phyloP scores from a whole-genome alignment of 1,140 invertebrate species.

The Zeugodacus cucurbitae region DNA sequence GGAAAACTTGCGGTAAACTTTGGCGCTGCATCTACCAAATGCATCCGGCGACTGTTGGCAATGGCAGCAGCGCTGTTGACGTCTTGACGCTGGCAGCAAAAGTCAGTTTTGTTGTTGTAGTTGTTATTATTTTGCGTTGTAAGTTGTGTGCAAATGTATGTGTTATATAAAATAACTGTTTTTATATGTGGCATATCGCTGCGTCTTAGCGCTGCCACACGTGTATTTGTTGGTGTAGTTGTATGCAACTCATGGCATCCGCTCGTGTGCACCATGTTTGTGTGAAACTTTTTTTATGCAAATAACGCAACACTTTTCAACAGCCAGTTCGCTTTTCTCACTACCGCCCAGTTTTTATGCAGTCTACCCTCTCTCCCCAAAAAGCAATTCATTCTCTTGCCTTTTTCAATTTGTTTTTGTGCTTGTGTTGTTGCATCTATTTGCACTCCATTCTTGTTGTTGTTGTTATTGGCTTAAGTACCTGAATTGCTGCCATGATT shows the following conservation, averaged over 20 bases:
- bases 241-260: background rate
- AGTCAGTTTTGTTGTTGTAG: background rate
- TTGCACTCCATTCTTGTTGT: background rate
- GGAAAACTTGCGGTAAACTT: slow-evolving; percentile 33
- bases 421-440: background rate
- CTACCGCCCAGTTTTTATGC: too few species aligned
- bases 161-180: background rate
- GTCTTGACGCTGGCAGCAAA: background rate
- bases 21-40: slow-evolving; percentile 12
- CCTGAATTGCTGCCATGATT: background rate
- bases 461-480: background rate
- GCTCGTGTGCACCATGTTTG: background rate
- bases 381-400: background rate
- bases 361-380: background rate
- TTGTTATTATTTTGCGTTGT: background rate
- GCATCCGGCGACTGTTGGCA: slow-evolving; percentile 14
- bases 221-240: background rate
- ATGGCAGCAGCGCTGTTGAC: background rate
- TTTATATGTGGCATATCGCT: background rate
- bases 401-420: background rate
- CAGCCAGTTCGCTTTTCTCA: background rate
- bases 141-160: background rate
- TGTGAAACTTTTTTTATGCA: slow-evolving; percentile 25
- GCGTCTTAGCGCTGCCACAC: background rate
- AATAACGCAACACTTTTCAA: background rate